Evolutionary conservation across 1,140 invertebrate species (phyloP), one percentile per base, ranked within the genome.

Genomic region (Halesus radiatus): DNA sequence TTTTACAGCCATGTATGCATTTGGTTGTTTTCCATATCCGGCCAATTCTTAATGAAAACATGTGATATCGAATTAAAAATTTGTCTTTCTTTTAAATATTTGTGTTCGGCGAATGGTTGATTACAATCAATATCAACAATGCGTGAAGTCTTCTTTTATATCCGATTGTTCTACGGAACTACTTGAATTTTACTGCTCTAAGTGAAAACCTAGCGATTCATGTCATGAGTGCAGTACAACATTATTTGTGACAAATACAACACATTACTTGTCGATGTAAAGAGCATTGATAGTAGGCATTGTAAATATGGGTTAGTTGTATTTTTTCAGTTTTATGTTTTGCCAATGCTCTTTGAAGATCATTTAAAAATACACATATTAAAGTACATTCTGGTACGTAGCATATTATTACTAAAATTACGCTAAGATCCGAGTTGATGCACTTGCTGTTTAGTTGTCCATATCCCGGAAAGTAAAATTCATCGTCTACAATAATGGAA

Each of bases 171-270:
- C 37, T 45, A 45, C 10, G 37, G 37, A 45, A 45, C 37, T 10
- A 45, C 37, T 45, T 45, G 10, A 1, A 45, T 10, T 10, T 45
- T 45, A 45, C 0, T 13, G 37, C 37, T 45, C 37, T 13, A 13
- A 45, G 10, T 45, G 10, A 13, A 45, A 60, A 72, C 26, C 52
- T 50, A 53, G 79, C 54, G 76, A 50, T 68, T 70, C 60, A 78
- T 58, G 72, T 56, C 52, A 45, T 60, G 64, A 78, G 81, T 82
- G 81, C 78, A 82, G 80, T 82, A 82, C 80, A 78, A 75, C 52
- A 64, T 76, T 73, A 64, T 77, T 80, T 82, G 64, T 78, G 56
- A 78, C 77, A 78, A 82, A 78, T 82, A 80, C 75, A 80, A 82
- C 74, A 82, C 29, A 20, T 70, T 50, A 70, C 32, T 68, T 68